A percentile compares a stretch with the other conserved stretches of the same genome.
phyloP scores from a whole-genome alignment of 2,888 invertebrate genomes.

The Drosophila mulleri region DNA sequence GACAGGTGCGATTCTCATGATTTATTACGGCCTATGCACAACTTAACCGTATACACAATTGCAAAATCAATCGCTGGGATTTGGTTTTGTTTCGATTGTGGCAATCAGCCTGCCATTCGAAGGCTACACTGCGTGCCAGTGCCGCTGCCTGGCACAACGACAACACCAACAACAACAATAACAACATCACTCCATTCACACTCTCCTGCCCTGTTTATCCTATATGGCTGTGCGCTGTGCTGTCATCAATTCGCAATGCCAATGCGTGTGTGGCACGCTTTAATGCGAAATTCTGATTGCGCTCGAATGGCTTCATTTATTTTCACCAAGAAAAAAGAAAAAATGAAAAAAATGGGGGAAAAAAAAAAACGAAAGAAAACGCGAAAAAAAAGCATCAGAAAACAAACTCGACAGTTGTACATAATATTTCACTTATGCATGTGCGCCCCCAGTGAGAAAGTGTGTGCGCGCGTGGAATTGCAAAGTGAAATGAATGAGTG shows the following conservation, averaged over 20 bases:
- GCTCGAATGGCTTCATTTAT: constrained; percentile 80
- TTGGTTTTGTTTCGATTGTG: constrained; percentile 36
- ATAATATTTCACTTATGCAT: constrained; percentile 80
- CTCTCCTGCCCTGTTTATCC: constrained; percentile 36
- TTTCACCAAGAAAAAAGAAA: constrained; percentile 43
- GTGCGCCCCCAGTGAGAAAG: constrained; percentile 50
- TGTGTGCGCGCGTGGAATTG: constrained; percentile 22
- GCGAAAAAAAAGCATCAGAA: constrained; percentile 42
- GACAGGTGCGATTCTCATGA: constrained; percentile 26
- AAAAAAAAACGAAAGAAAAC: constrained; percentile 41
- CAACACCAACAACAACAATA: background rate
- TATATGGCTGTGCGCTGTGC: constrained; percentile 31
- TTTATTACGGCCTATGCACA: constrained; percentile 26
- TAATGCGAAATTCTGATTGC: constrained; percentile 79
- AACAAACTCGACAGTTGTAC: constrained; percentile 77
- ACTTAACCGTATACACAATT: constrained; percentile 16
- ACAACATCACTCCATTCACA: constrained; percentile 2
- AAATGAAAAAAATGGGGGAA: background rate
- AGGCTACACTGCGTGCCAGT: constrained; percentile 25
- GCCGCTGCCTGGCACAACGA: constrained; percentile 1
- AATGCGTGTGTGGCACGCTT: constrained; percentile 66
- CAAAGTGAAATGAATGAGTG: constrained; percentile 71
- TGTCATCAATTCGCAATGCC: constrained; percentile 68
- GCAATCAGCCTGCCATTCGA: constrained; percentile 40
- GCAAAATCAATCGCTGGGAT: constrained; percentile 41